phyloP scores from a whole-genome alignment of 2,888 invertebrate genomes.

The Temnothorax ravouxi region DNA sequence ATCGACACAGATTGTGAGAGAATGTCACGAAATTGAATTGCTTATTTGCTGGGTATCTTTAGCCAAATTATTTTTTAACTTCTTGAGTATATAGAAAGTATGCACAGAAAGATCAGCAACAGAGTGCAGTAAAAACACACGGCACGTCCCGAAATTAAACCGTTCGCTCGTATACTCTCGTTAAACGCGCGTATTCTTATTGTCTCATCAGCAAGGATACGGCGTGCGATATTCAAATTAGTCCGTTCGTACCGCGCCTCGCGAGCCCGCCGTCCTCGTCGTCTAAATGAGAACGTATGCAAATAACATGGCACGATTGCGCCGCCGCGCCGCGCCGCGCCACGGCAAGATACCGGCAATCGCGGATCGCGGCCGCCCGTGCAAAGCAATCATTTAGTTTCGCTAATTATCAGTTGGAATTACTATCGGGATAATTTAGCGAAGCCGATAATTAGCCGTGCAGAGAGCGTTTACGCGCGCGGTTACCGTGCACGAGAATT shows the following conservation, averaged over 20 bases:
- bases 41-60: conserved; percentile 18
- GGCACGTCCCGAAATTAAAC: conserved; percentile 29
- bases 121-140: conserved; percentile 5
- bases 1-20: neutral
- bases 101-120: neutral
- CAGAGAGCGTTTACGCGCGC: conserved; percentile 30
- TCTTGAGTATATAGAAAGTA: neutral
- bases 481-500: neutral
- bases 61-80: neutral
- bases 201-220: conserved; percentile 43
- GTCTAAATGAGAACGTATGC: conserved; percentile 61
- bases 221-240: conserved; percentile 61
- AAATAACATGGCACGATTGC: conserved; percentile 48
- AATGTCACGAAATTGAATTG: neutral
- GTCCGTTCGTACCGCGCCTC: neutral
- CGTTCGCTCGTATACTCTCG: conserved; percentile 9
- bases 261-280: conserved; percentile 11
- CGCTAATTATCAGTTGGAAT: conserved; percentile 64
- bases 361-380: conserved; percentile 42
- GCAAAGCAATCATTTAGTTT: conserved; percentile 58
- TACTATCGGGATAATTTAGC: conserved; percentile 60
- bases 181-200: conserved; percentile 58
- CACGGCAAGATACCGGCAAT: conserved; percentile 51
- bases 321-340: conserved; percentile 15
- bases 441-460: conserved; percentile 59